Conservation (phyloP, 2,113 vertebrate genomes). For the human region DNA sequence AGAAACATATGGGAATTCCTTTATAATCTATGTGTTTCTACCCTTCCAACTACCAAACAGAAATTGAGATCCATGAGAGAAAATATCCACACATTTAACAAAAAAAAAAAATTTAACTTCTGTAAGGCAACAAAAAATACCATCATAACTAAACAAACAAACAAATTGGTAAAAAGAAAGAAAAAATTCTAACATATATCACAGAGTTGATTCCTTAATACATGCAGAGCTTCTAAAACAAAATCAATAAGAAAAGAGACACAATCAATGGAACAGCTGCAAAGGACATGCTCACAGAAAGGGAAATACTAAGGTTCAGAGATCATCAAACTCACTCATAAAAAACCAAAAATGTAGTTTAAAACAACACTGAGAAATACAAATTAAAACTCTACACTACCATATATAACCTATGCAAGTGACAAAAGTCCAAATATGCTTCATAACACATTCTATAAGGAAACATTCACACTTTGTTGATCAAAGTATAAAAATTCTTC, state of each 20-base stretch:
- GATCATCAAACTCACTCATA: background rate
- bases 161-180: background rate
- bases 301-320: background rate
- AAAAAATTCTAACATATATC: background rate
- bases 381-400: background rate
- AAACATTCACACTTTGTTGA: background rate
- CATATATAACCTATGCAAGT: background rate
- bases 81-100: background rate
- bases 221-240: background rate
- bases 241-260: background rate
- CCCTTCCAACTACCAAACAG: background rate
- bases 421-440: background rate
- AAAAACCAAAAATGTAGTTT: background rate
- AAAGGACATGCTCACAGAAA: background rate
- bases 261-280: background rate
- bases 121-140: background rate
- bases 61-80: background rate
- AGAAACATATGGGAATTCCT: background rate
- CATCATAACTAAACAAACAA: background rate
- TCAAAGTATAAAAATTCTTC: background rate
- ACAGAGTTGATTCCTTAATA: background rate
- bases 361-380: background rate
- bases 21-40: background rate
- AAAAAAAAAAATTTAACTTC: background rate
- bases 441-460: background rate